Evolutionary conservation across 2,113 vertebrate genomes (phyloP).

Genomic region (Xenus cinereus): DNA sequence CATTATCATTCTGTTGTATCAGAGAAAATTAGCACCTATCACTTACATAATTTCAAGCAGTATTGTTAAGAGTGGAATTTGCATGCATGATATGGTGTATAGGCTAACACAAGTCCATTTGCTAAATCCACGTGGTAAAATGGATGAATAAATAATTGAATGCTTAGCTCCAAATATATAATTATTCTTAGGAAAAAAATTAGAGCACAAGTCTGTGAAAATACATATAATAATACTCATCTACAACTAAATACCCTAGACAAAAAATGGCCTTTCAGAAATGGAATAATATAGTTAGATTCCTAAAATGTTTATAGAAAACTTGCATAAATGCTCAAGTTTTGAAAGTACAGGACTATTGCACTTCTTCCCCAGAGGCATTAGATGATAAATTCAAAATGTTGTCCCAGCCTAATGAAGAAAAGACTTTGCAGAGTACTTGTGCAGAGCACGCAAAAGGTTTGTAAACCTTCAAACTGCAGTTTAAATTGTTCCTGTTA

Average conservation of each 20-base stretch:
- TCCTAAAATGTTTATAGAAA: slow-evolving; percentile 16
- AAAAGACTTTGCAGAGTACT: neutral
- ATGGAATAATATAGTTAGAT: neutral
- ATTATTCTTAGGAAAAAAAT: slow-evolving; percentile 50
- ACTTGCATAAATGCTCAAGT: neutral
- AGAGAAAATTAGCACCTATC: slow-evolving; percentile 67
- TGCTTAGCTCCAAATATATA: slow-evolving; percentile 45
- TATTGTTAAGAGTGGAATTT: slow-evolving; percentile 58
- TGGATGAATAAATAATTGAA: slow-evolving; percentile 63
- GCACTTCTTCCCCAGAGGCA: neutral
- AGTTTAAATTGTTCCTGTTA: neutral
- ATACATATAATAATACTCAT: slow-evolving; percentile 52
- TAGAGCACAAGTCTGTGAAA: slow-evolving; percentile 7
- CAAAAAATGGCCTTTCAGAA: slow-evolving; percentile 29
- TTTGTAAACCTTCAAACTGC: neutral
- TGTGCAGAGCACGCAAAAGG: neutral
- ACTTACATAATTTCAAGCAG: slow-evolving; percentile 55
- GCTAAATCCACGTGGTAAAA: slow-evolving; percentile 42
- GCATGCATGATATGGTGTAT: slow-evolving; percentile 43
- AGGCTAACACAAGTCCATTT: slow-evolving; percentile 58
- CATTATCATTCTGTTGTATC: slow-evolving; percentile 62
- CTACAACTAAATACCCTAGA: slow-evolving; percentile 9
- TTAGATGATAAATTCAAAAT: neutral
- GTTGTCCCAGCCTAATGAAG: neutral
- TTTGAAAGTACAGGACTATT: neutral